Base-by-base conservation (phyloP, 2,888 invertebrate genomes). In the Amorpha juglandis region DNA sequence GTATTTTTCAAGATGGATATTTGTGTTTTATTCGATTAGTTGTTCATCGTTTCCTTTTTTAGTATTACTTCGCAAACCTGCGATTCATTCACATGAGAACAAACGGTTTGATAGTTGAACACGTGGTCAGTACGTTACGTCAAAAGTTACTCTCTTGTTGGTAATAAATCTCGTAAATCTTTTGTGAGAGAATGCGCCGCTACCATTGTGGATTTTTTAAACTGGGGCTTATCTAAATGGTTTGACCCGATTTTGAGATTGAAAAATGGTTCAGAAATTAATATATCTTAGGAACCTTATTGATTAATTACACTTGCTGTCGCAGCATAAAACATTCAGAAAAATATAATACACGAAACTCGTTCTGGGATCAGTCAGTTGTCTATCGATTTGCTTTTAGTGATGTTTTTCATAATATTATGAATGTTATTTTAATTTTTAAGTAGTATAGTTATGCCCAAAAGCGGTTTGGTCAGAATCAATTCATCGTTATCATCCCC, bases 111-210 rank as follows among this genome's bases (percentile, higher is more conserved):
- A 66, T 67, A 51, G 48, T 38, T 51, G 19, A 51, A 14, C 51
- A 51, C 16, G n/a, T 50, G 8, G 50, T 21, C 63, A 38, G 51
- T 51, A 63, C 35, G 38, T 63, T 19, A 42, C 38, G 21, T 51
- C 38, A 51, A 51, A 63, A 51, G 21, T 51, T 62, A 47, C 63
- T 63, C 63, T 51, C 51, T 16, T 33, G 51, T 16, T 7, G 19
- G 63, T 38, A 35, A 63, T 63, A 50, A 63, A 63, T 51, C 8
- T 51, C 12, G 0, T 14, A 35, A 58, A 38, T 42, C 19, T 58
- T 42, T 58, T 58, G 42, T 1, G 38, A 38, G 11, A 11, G 16
- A 6, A 4, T 9, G n/a, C n/a, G 12, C 35, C 9, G 11, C 38
- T 9, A 4, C 38, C 8, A 9, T 55, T 33, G 6, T 33, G 1